Percentiles rank a stretch among this genome's conserved stretches.
phyloP scores from a whole-genome alignment of 2,113 vertebrate species.

The Phalacrocorax carbo region DNA sequence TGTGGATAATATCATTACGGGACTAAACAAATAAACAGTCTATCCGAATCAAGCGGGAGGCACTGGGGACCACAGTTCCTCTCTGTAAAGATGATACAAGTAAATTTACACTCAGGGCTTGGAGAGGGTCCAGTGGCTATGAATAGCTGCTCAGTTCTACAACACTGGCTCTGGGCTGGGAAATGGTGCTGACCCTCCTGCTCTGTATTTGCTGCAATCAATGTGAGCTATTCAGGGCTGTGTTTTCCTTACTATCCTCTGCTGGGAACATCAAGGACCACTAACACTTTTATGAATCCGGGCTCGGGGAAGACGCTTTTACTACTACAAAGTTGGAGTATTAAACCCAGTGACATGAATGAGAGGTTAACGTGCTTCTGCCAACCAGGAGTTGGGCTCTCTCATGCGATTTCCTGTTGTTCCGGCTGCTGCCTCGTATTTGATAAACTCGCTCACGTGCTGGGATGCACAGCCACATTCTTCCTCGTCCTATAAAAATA shows the following conservation, averaged over 20 bases:
- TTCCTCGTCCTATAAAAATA: not conserved
- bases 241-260: constrained; percentile 82
- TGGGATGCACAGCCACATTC: not conserved
- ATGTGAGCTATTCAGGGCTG: constrained; percentile 80
- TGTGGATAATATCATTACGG: constrained; percentile 83
- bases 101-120: constrained; percentile 80
- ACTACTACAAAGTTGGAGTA: constrained; percentile 43
- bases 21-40: constrained; percentile 87
- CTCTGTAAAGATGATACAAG: constrained; percentile 76
- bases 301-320: constrained; percentile 50
- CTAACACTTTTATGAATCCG: constrained; percentile 78
- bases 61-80: constrained; percentile 70
- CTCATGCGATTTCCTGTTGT: constrained; percentile 40
- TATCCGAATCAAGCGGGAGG: constrained; percentile 73
- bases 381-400: constrained; percentile 7
- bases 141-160: constrained; percentile 83
- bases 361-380: constrained; percentile 66
- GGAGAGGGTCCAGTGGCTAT: constrained; percentile 73
- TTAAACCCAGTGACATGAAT: constrained; percentile 66
- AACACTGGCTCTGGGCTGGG: constrained; percentile 69
- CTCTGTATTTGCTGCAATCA: constrained; percentile 77
- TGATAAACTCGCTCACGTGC: not conserved
- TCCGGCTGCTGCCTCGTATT: not conserved
- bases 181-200: constrained; percentile 77
- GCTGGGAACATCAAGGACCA: constrained; percentile 77